Percentiles rank a stretch among this genome's conserved stretches.
These are phyloP conservation scores for Nudaria mundana DNA, from an alignment of 2,888 invertebrate genomes.

Conservation along the genomic window DNA sequence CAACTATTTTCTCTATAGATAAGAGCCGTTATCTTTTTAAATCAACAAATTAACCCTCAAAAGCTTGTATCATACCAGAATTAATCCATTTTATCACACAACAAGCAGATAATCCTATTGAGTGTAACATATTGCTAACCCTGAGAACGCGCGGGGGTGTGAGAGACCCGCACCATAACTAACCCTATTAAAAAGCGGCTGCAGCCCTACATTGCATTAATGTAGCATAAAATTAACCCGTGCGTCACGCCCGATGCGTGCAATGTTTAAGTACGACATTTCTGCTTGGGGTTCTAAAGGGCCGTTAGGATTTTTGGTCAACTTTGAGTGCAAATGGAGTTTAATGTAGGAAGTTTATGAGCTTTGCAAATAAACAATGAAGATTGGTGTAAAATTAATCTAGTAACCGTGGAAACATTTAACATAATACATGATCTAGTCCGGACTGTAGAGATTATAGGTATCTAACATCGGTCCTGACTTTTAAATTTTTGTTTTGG, in stretches of 20 bases:
- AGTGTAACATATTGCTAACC: slow-evolving; percentile 65
- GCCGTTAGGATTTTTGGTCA: slow-evolving; percentile 39
- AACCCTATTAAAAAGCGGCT: slow-evolving; percentile 77
- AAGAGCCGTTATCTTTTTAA: slow-evolving; percentile 2
- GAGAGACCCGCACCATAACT: slow-evolving; percentile 66
- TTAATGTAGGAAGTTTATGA: slow-evolving; percentile 5
- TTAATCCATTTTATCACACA: slow-evolving; percentile 46
- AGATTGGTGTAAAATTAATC: background rate
- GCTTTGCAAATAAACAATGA: slow-evolving; percentile 1
- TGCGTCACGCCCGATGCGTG: slow-evolving; percentile 64
- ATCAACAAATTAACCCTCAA: slow-evolving; percentile 24
- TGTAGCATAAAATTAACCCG: slow-evolving; percentile 80
- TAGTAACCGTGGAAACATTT: background rate
- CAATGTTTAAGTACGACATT: slow-evolving; percentile 55
- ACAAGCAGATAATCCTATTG: slow-evolving; percentile 55
- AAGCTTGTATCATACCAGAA: slow-evolving; percentile 25
- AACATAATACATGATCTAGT: too few species aligned
- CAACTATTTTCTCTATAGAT: too few species aligned
- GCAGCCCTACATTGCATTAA: slow-evolving; percentile 65
- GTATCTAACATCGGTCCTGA: too few species aligned
- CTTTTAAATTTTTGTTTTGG: too few species aligned
- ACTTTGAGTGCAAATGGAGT: slow-evolving; percentile 13
- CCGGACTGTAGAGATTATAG: too few species aligned
- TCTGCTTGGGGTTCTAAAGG: slow-evolving; percentile 35
- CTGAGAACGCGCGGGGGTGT: slow-evolving; percentile 55